These are phyloP conservation scores for Phycodurus eques DNA, from an alignment of 2,113 vertebrate genomes.

Conservation along the genomic window DNA sequence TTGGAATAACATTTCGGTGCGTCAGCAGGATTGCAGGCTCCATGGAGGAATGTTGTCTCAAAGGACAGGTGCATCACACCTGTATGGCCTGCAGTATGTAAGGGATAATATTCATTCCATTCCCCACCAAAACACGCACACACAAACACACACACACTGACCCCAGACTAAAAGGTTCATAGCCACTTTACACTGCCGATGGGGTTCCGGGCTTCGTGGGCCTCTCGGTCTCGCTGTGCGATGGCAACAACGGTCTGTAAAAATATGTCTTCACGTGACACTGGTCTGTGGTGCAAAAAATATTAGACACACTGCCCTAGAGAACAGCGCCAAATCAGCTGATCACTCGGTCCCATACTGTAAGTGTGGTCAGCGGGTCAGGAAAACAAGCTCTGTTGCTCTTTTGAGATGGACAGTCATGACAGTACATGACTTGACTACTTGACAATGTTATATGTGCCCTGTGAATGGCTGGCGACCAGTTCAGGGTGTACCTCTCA, in stretches of 20 bases:
- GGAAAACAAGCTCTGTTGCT: neutral
- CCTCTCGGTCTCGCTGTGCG: neutral
- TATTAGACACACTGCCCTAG: neutral
- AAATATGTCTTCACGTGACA: neutral
- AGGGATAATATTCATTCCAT: conserved; percentile 38
- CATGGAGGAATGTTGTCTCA: conserved; percentile 41
- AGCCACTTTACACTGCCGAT: conserved; percentile 20
- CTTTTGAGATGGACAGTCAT: too few species aligned
- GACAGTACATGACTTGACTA: too few species aligned
- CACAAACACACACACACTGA: neutral
- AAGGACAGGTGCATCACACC: conserved; percentile 65
- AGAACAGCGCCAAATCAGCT: too few species aligned
- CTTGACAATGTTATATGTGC: too few species aligned
- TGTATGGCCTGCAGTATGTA: conserved; percentile 41
- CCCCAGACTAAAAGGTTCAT: conserved; percentile 16
- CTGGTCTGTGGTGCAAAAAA: neutral
- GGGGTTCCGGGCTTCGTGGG: neutral
- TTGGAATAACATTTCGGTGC: conserved; percentile 45
- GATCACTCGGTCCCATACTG: too few species aligned
- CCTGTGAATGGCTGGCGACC: neutral
- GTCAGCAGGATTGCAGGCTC: conserved; percentile 40
- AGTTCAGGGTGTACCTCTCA: too few species aligned
- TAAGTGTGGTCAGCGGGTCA: too few species aligned
- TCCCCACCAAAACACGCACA: neutral
- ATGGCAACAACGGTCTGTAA: neutral